A percentile compares a stretch with the other conserved stretches of the same genome.
These are phyloP conservation scores for Colletes collaris DNA, from an alignment of 2,888 invertebrate species.

Conservation along the genomic window DNA sequence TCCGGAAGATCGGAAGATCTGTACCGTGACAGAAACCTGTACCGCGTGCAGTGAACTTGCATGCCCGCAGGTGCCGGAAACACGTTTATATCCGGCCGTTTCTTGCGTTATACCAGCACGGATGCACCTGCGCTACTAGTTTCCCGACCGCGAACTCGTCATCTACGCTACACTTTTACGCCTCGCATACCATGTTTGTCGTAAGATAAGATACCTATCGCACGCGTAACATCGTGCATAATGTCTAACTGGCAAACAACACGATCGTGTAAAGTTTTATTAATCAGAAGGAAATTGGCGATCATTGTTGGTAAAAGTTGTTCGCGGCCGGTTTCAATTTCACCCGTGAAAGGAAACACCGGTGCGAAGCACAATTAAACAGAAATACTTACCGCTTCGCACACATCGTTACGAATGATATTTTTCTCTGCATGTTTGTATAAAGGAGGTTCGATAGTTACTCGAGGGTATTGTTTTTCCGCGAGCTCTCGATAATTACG, in stretches of 20 bases:
- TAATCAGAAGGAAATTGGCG: slow-evolving; percentile 42
- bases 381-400: neutral
- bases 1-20: slow-evolving; percentile 44
- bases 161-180: slow-evolving; percentile 53
- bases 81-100: slow-evolving; percentile 71
- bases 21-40: slow-evolving; percentile 10
- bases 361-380: neutral
- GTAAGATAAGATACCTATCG: neutral
- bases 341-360: neutral
- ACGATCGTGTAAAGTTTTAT: slow-evolving; percentile 47
- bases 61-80: slow-evolving; percentile 48
- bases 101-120: slow-evolving; percentile 64
- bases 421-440: neutral
- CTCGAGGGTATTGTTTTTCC: neutral
- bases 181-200: slow-evolving; percentile 8
- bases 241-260: slow-evolving; percentile 31
- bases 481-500: slow-evolving; percentile 19
- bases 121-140: slow-evolving; percentile 71
- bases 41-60: neutral
- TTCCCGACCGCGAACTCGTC: slow-evolving; percentile 44
- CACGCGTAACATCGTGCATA: slow-evolving; percentile 14
- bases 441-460: neutral
- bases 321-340: slow-evolving; percentile 33
- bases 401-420: neutral
- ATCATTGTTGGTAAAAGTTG: slow-evolving; percentile 10